A percentile compares a stretch with the other conserved stretches of the same genome.
Evolutionary conservation across 2,113 vertebrate genomes (phyloP).

Genomic region (Pollachius pollachius): DNA sequence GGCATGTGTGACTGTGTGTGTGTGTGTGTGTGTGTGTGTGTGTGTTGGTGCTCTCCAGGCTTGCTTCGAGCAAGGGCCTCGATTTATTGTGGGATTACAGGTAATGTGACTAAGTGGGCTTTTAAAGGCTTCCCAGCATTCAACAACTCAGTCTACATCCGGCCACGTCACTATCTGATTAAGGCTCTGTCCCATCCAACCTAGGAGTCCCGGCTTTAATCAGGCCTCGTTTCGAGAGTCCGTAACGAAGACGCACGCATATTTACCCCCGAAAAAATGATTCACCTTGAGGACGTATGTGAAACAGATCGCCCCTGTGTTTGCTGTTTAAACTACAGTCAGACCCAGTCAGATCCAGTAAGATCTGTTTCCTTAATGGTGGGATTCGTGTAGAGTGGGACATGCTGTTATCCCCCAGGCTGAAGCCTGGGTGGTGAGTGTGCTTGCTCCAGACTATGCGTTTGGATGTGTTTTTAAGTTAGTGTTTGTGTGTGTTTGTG

Average conservation of each 20-base stretch:
- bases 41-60: not conserved
- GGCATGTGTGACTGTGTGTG: too few species aligned
- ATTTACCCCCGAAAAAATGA: constrained; percentile 10
- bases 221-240: constrained; percentile 2
- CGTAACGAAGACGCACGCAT: constrained; percentile 9
- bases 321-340: too few species aligned
- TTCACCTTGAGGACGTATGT: not conserved
- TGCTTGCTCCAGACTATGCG: not conserved
- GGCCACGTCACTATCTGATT: constrained; percentile 44
- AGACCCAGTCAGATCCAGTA: too few species aligned
- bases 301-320: not conserved
- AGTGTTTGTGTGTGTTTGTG: not conserved
- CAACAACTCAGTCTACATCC: constrained; percentile 42
- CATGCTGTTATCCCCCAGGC: too few species aligned
- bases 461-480: not conserved
- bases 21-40: not conserved
- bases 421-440: not conserved
- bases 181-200: constrained; percentile 11
- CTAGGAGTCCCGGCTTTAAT: constrained; percentile 8
- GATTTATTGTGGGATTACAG: constrained; percentile 47
- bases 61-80: constrained; percentile 17
- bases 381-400: too few species aligned
- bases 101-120: constrained; percentile 56
- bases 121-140: constrained; percentile 61
- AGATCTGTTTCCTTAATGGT: too few species aligned